Evolutionary conservation across 1,140 invertebrate species (phyloP).

Genomic region (Scylla paramamosain): DNA sequence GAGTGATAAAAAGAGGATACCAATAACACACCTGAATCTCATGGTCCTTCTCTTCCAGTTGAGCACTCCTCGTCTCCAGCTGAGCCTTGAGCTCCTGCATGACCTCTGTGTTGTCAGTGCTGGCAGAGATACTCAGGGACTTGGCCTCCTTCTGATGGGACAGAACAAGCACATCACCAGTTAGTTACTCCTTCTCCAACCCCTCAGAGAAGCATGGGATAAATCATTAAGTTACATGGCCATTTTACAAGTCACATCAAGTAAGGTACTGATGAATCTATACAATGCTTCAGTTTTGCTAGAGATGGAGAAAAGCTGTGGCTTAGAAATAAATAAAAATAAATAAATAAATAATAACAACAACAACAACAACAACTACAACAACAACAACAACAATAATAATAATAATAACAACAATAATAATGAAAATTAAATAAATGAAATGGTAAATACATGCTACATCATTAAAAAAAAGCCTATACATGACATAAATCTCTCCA

Average conservation of each 20-base stretch:
- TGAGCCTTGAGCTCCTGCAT: slow-evolving; percentile 26
- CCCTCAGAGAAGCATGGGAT: neutral
- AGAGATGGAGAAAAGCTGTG: too few relatives aligned
- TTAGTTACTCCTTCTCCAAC: neutral
- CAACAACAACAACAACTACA: too few relatives aligned
- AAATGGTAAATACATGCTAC: too few relatives aligned
- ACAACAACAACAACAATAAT: neutral
- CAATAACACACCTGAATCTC: slow-evolving; percentile 39
- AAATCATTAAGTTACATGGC: neutral
- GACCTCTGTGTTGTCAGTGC: neutral
- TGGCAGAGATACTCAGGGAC: neutral
- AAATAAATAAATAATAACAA: too few relatives aligned
- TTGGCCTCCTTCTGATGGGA: slow-evolving; percentile 35
- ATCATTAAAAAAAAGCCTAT: too few relatives aligned
- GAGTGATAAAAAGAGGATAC: neutral
- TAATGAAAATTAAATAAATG: neutral
- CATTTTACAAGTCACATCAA: too few relatives aligned
- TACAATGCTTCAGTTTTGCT: too few relatives aligned
- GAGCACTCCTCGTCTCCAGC: slow-evolving; percentile 15
- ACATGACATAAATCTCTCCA: too few relatives aligned
- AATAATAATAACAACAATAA: too few relatives aligned
- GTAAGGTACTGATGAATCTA: too few relatives aligned
- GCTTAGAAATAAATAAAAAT: too few relatives aligned
- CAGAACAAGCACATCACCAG: neutral
- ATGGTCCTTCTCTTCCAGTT: slow-evolving; percentile 7